These are phyloP conservation scores for Potamilus streckersoni DNA, from an alignment of 1,140 invertebrate species.

Conservation along the genomic window DNA sequence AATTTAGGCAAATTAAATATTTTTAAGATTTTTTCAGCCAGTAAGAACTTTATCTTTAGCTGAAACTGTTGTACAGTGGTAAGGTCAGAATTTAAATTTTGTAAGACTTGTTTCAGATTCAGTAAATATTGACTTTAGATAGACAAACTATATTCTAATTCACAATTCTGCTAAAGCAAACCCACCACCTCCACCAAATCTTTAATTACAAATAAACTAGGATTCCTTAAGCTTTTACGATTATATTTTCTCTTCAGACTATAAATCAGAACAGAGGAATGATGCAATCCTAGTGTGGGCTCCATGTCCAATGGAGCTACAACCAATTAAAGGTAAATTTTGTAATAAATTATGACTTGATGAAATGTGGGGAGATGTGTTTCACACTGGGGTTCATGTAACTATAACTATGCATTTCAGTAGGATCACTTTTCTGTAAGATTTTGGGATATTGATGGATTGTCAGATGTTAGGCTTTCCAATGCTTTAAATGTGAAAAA, in stretches of 20 bases:
- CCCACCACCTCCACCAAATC: background rate
- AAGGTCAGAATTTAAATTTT: background rate
- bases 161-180: background rate
- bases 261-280: slow-evolving; percentile 75
- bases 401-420: background rate
- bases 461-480: too few relatives aligned
- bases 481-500: background rate
- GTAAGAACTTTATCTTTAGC: too few relatives aligned
- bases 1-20: too few relatives aligned
- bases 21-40: too few relatives aligned
- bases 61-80: background rate
- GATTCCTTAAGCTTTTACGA: slow-evolving; percentile 10
- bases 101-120: background rate
- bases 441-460: too few relatives aligned
- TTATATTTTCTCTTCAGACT: slow-evolving; percentile 60
- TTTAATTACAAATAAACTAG: background rate
- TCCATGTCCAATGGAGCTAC: slow-evolving; percentile 80
- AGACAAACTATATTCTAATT: too few relatives aligned
- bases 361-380: background rate
- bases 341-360: background rate
- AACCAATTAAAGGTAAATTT: slow-evolving; percentile 42
- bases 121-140: background rate
- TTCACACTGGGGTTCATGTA: background rate
- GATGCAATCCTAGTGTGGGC: slow-evolving; percentile 95
- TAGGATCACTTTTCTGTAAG: background rate